Conservation (phyloP, 2,888 invertebrate species). For the Ditula angustiorana region DNA sequence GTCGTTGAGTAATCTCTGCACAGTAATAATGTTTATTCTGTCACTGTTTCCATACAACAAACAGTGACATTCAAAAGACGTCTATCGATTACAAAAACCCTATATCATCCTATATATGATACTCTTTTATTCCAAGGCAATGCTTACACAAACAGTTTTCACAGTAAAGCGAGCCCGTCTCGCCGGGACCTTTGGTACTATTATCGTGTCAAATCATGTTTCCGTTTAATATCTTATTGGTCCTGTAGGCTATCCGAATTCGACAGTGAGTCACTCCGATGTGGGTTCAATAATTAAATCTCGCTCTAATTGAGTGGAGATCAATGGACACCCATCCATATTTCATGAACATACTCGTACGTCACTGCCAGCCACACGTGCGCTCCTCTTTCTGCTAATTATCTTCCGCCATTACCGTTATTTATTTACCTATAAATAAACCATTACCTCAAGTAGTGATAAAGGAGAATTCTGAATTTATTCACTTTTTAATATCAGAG, state of each 20-base stretch:
- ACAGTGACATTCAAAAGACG: background rate
- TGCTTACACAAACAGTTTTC: constrained; percentile 13
- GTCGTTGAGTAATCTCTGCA: background rate
- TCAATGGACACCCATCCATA: constrained; percentile 51
- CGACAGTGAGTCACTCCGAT: constrained; percentile 47
- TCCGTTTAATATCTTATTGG: constrained; percentile 24
- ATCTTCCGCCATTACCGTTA: constrained; percentile 5
- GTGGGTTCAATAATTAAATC: constrained; percentile 63
- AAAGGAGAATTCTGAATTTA: background rate
- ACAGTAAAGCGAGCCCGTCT: constrained; percentile 2
- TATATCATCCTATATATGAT: background rate
- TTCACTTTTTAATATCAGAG: background rate
- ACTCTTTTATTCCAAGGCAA: constrained; percentile 4
- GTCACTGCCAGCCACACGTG: constrained; percentile 42
- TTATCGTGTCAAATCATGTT: constrained; percentile 10
- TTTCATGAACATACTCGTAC: constrained; percentile 44
- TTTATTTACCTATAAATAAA: constrained; percentile 6
- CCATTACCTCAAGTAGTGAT: background rate
- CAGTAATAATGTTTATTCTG: background rate
- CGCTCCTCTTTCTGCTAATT: constrained; percentile 36
- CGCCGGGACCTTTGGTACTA: constrained; percentile 2
- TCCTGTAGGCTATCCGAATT: constrained; percentile 48
- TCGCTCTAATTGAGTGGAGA: constrained; percentile 57
- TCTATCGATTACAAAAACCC: background rate
- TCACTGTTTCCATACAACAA: background rate